Conservation (phyloP, 2,797 vertebrate genomes). For the Enteromius radiatus region DNA sequence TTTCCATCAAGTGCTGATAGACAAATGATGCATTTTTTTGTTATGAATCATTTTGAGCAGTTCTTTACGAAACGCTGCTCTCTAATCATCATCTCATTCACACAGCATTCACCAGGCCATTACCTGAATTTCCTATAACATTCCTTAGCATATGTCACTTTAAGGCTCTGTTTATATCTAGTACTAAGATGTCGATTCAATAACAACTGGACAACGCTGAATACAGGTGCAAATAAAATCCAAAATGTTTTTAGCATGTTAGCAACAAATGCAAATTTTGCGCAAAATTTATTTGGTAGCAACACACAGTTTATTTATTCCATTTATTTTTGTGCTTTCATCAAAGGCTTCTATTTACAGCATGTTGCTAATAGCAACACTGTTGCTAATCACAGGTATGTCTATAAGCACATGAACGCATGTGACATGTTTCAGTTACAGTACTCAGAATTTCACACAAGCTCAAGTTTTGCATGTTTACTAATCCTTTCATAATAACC, state of each 20-base stretch:
- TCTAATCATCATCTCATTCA: constrained; percentile 76
- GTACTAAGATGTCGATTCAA: not conserved
- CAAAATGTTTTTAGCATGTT: not conserved
- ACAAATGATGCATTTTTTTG: constrained; percentile 76
- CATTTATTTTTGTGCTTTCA: not conserved
- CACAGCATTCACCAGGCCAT: constrained; percentile 73
- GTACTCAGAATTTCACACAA: not conserved
- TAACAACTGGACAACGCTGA: not conserved
- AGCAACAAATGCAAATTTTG: not conserved
- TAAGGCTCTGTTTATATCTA: not conserved
- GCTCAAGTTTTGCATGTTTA: not conserved
- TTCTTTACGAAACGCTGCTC: constrained; percentile 69
- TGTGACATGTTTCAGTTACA: not conserved
- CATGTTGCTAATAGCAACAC: not conserved
- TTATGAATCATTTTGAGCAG: constrained; percentile 80
- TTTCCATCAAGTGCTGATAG: constrained; percentile 74
- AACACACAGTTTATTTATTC: not conserved
- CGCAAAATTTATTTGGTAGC: not conserved
- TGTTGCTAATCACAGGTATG: not conserved
- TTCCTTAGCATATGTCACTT: not conserved
- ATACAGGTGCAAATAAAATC: not conserved
- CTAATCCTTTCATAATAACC: not conserved
- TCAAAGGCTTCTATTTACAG: not conserved
- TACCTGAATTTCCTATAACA: constrained; percentile 23
- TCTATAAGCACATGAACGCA: not conserved